Percentiles rank a stretch among this genome's conserved stretches.
phyloP scores from a whole-genome alignment of 30 jellyfish, hydroid and myxozoan genomes.

The Pelagia noctiluca region DNA sequence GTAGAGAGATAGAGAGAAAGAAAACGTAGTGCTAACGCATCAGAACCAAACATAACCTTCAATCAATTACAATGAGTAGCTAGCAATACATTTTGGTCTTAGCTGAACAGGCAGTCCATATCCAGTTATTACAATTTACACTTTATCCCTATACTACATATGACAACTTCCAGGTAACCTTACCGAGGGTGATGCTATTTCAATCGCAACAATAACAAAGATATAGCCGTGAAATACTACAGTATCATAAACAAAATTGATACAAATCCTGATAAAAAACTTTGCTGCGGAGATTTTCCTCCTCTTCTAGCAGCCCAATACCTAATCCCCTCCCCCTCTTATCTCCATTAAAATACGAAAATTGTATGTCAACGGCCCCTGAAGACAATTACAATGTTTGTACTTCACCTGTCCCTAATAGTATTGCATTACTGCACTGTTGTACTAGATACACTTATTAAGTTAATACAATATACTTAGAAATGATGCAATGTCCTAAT shows the following conservation, averaged over 20 bases:
- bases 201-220: constrained; percentile 5
- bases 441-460: too few relatives aligned
- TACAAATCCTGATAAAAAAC: neutral
- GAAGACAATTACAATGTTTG: too few relatives aligned
- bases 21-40: neutral
- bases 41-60: constrained; percentile 11
- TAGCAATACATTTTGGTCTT: neutral
- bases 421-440: too few relatives aligned
- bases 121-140: neutral
- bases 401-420: too few relatives aligned
- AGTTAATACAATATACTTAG: too few relatives aligned
- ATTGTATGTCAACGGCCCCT: too few relatives aligned
- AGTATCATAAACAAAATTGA: too few relatives aligned
- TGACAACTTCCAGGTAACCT: constrained; percentile 8
- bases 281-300: constrained; percentile 10
- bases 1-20: constrained; percentile 1
- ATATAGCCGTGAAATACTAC: too few relatives aligned
- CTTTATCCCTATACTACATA: neutral
- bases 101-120: neutral
- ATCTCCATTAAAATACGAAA: too few relatives aligned
- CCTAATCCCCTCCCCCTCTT: neutral
- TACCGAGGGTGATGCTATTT: neutral
- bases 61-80: constrained; percentile 5
- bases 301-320: constrained; percentile 8
- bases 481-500: neutral